These are phyloP conservation scores for Macropis europaea DNA, from an alignment of 2,888 invertebrate genomes.

Conservation along the genomic window DNA sequence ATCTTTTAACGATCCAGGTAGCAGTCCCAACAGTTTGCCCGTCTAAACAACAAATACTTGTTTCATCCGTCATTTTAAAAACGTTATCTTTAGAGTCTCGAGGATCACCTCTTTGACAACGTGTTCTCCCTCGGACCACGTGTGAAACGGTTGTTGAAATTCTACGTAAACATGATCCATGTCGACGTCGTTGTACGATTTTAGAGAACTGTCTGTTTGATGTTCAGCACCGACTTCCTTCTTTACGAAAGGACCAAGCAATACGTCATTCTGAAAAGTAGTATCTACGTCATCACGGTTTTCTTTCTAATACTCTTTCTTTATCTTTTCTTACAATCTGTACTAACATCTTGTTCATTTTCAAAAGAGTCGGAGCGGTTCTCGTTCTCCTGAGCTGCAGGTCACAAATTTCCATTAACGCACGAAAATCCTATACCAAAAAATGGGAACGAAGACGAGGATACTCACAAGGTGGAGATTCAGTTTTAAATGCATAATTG, in stretches of 20 bases:
- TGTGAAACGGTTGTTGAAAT: conserved; percentile 83
- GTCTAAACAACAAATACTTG: conserved; percentile 23
- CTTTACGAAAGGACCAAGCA: conserved; percentile 63
- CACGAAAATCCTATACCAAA: not conserved
- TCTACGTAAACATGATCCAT: conserved; percentile 90
- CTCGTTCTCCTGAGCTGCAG: conserved; percentile 17
- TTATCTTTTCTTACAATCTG: not conserved
- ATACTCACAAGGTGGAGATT: conserved; percentile 52
- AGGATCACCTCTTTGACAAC: conserved; percentile 82
- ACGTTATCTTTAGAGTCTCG: too few relatives aligned
- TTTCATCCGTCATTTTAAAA: not conserved
- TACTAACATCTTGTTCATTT: conserved; percentile 15
- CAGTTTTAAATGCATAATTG: conserved; percentile 81
- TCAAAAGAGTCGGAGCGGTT: conserved; percentile 15
- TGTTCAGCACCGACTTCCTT: conserved; percentile 58
- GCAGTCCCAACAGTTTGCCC: conserved; percentile 83
- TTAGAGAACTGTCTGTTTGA: not conserved
- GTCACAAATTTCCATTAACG: not conserved
- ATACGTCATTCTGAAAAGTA: conserved; percentile 38
- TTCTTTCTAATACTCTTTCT: not conserved
- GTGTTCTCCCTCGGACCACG: conserved; percentile 88
- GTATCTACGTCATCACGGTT: not conserved
- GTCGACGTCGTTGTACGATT: conserved; percentile 82
- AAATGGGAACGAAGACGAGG: too few relatives aligned
- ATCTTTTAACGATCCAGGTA: conserved; percentile 83